These are phyloP conservation scores for Netelia inedita DNA, from an alignment of 2,888 invertebrate species.

Conservation along the genomic window DNA sequence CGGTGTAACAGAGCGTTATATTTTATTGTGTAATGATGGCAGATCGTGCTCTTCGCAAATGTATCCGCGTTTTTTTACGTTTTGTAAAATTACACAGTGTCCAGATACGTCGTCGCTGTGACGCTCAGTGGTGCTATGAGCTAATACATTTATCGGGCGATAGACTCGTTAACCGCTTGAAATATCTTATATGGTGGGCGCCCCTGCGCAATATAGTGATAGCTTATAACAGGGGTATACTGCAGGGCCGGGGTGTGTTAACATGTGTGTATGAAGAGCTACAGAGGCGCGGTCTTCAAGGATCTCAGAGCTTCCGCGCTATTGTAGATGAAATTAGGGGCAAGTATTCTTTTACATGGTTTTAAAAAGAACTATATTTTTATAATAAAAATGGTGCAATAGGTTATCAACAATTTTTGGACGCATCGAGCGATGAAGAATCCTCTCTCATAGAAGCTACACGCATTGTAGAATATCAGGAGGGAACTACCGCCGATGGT, in stretches of 20 bases:
- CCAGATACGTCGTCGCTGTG: conserved; percentile 9
- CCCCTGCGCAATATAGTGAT: conserved; percentile 18
- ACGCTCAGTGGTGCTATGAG: conserved; percentile 12
- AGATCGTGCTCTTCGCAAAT: background rate
- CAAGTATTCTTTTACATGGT: background rate
- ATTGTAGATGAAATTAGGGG: background rate
- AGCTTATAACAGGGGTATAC: conserved; percentile 33
- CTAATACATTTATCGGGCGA: conserved; percentile 17
- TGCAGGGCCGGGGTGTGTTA: background rate
- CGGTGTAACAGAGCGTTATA: no score
- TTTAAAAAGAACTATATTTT: background rate
- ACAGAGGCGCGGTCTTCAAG: background rate
- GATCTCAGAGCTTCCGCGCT: background rate
- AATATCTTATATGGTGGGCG: conserved; percentile 40
- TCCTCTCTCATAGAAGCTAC: no score
- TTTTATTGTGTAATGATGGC: background rate
- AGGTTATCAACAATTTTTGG: background rate
- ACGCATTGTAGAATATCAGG: no score
- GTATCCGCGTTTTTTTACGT: conserved; percentile 17
- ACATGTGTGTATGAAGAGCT: conserved; percentile 5
- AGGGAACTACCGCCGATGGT: no score
- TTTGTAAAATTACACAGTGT: background rate
- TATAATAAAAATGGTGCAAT: background rate
- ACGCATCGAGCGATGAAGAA: no score
- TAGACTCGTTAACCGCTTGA: background rate